Evolutionary conservation across 1,140 invertebrate species (phyloP), one percentile per base, ranked within the genome.

Genomic region (Bombus waltoni): DNA sequence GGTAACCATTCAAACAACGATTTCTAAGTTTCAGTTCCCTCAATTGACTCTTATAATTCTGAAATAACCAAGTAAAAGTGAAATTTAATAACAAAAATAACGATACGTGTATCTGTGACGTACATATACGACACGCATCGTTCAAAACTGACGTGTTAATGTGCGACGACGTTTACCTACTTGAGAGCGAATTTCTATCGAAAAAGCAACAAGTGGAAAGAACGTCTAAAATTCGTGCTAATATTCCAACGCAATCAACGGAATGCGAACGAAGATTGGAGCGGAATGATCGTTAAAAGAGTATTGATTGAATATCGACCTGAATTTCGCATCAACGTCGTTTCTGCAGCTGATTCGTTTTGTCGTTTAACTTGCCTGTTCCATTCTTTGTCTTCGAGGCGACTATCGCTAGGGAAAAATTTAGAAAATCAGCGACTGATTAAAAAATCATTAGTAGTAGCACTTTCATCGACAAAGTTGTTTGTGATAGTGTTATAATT

Each of bases 301-400:
- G 32, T 73, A 57, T 80, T 53, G 73, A 85, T 71, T 73, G 32
- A 42, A 44, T 44, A 22, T 73, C 65, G 77, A 80, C 76, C 83
- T 70, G 35, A 71, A 85, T 85, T 47, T 59, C 57, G 22, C 3
- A 35, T 8, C 11, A 28, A 44, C 0, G 42, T 15, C 25, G 32
- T 15, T 42, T 44, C n/a, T 22, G 47, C 47, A 53, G 47, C 18
- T 53, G 47, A 35, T 62, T 62, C n/a, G n/a, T 28, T 28, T 47
- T 28, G 15, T 42, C 3, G 25, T 28, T 6, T 18, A 8, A n/a
- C 22, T 3, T 25, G 8, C 10, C 5, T 38, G 11, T 38, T 10
- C 3, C 9, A 9, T 66, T 35, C 2, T n/a, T 62, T n/a, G 59
- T n/a, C 10, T 28, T 62, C 10, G n/a, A 62, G 28, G 4, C 25